phyloP scores from a whole-genome alignment of 2,113 vertebrate species.

The Menura novaehollandiae region DNA sequence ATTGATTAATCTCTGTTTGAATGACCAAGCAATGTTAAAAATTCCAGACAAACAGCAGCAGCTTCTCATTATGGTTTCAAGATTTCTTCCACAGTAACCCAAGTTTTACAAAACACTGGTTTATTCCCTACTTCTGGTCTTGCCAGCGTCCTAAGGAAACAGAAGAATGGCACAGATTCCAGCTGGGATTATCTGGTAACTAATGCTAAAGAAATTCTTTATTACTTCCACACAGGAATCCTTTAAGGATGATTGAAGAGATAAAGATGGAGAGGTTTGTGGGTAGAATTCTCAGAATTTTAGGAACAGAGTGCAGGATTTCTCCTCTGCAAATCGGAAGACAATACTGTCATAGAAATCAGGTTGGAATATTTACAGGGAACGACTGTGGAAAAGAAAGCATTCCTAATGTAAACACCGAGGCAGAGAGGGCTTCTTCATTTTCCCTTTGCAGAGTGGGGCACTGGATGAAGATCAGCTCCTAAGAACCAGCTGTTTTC shows the following conservation, averaged over 20 bases:
- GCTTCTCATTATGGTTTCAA: conserved; percentile 40
- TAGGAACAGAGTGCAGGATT: neutral
- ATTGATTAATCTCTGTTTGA: neutral
- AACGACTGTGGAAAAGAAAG: conserved; percentile 45
- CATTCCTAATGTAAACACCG: conserved; percentile 50
- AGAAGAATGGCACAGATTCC: conserved; percentile 31
- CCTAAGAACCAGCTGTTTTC: conserved; percentile 28
- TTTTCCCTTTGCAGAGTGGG: conserved; percentile 51
- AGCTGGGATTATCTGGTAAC: neutral
- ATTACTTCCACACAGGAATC: conserved; percentile 29
- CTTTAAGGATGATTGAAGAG: neutral
- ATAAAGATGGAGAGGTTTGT: neutral
- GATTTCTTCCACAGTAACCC: conserved; percentile 58
- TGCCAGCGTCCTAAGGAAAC: neutral
- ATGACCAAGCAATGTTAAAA: conserved; percentile 33
- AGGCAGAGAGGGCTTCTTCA: conserved; percentile 64
- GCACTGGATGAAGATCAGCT: conserved; percentile 27
- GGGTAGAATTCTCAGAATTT: conserved; percentile 18
- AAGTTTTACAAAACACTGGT: conserved; percentile 27
- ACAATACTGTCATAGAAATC: conserved; percentile 37
- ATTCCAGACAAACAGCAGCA: conserved; percentile 60
- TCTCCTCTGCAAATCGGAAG: conserved; percentile 39
- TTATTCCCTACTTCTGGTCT: conserved; percentile 5
- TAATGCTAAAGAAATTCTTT: conserved; percentile 16
- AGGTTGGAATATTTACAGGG: conserved; percentile 9